Conservation (phyloP, 2,797 vertebrate genomes). For the Calcarius lapponicus region DNA sequence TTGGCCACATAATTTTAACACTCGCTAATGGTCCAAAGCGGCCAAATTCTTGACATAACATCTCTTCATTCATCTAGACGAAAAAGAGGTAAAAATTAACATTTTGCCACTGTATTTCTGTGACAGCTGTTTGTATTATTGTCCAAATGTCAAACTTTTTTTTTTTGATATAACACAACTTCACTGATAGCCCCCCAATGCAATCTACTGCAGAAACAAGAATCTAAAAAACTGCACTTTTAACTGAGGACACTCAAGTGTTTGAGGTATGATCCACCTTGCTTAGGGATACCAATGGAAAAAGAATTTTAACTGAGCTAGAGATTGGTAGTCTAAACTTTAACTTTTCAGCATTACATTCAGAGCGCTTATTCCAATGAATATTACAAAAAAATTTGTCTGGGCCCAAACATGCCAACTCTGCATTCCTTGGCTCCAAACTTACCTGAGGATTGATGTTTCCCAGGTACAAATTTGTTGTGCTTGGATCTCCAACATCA, state of each 20-base stretch:
- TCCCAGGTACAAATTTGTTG: conserved; percentile 97
- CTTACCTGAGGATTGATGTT: conserved; percentile 98
- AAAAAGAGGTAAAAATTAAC: background rate
- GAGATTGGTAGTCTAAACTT: background rate
- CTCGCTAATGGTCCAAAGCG: conserved; percentile 96
- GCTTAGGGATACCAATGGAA: background rate
- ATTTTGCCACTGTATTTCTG: background rate
- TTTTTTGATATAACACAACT: background rate
- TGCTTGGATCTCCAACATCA: conserved; percentile 97
- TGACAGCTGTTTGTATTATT: background rate
- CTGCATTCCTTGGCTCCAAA: background rate
- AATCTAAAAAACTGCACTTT: background rate
- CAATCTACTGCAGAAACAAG: background rate
- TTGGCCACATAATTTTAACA: conserved; percentile 99
- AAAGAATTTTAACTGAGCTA: background rate
- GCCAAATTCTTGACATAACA: conserved; percentile 99
- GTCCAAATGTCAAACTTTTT: background rate
- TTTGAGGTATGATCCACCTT: background rate
- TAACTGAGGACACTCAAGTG: background rate
- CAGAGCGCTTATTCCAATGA: background rate
- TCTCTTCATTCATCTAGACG: conserved; percentile 97
- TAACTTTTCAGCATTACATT: background rate
- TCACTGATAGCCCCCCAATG: background rate
- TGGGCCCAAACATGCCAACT: background rate
- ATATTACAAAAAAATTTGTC: background rate